Evolutionary conservation across 2,797 vertebrate genomes (phyloP), one percentile per base, ranked within the genome.

Genomic region (Molothrus ater): DNA sequence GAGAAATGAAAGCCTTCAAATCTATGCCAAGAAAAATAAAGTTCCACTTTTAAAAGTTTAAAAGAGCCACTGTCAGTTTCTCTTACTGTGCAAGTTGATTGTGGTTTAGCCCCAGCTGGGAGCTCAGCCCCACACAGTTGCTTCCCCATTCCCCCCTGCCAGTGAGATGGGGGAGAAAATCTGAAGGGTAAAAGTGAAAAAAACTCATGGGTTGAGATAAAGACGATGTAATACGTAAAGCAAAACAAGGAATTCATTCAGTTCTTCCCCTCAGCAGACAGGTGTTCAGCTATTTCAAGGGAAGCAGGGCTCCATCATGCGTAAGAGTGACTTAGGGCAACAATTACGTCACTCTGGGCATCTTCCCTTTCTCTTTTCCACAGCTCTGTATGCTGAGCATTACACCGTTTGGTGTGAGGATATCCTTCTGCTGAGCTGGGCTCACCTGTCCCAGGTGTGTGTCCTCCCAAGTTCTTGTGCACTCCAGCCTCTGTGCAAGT

Each of bases 1-100:
- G 29, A 90, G 80, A 71, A 81, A 20, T 8, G 14, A 66, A 86
- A 75, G 22, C 59, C 28, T 91, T 51, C 20, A 75, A 78, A 65
- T n/a, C 31, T 63, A 32, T 26, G 40, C 73, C 64, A 94, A 90
- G 87, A 95, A 72, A 93, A 94, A 93, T 78, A 43, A 94, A 85
- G 88, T 89, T 90, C 51, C 45, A 17, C 34, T 83, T 96, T 51
- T 66, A 87, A 94, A 92, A 83, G 40, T 88, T 76, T 63, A 88
- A 92, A 96, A 92, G 92, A 90, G 78, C 31, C 80, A 51, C 71
- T 57, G 73, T 97, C 92, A 87, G 51, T 16, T 82, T 40, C 75
- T 57, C 73, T 95, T 95, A 96, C 57, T 20, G 45, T n/a, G 56
- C 61, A 71, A 86, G 68, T 48, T 50, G 31, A 72, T 50, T 45